Conservation (phyloP, 1,140 invertebrate species). For the Macrosteles quadrilineatus region DNA sequence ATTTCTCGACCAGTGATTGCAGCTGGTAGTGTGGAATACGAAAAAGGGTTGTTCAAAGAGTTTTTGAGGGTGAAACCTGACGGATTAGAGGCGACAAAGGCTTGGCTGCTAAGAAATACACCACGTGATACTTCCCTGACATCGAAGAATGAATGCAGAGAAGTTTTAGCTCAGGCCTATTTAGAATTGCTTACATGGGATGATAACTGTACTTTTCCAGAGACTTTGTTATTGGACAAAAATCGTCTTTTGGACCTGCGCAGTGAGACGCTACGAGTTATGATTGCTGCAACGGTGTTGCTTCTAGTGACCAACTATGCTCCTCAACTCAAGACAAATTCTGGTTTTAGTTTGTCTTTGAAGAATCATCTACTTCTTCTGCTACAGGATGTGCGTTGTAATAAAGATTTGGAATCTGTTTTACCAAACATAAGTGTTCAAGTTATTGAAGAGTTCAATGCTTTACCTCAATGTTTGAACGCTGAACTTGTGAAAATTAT, state of each 20-base stretch:
- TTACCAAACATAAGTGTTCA: conserved; percentile 71
- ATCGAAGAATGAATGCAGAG: conserved; percentile 37
- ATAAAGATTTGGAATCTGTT: conserved; percentile 57
- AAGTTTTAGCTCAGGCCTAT: conserved; percentile 63
- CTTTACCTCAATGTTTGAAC: conserved; percentile 47
- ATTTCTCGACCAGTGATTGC: conserved; percentile 86
- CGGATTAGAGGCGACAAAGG: conserved; percentile 72
- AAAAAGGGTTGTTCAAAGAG: conserved; percentile 89
- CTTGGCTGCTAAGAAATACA: conserved; percentile 71
- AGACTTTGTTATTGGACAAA: conserved; percentile 77
- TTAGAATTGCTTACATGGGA: conserved; percentile 79
- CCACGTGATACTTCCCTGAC: conserved; percentile 50
- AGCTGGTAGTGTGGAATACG: conserved; percentile 83
- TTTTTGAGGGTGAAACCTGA: conserved; percentile 78
- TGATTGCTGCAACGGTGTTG: conserved; percentile 65
- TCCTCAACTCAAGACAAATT: conserved; percentile 58
- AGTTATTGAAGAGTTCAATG: conserved; percentile 67
- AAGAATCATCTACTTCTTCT: conserved; percentile 71
- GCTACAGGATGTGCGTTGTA: conserved; percentile 58
- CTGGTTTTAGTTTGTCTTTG: conserved; percentile 65
- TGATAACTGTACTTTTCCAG: conserved; percentile 63
- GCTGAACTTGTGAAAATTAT: conserved; percentile 62
- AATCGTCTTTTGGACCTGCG: conserved; percentile 67
- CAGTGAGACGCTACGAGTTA: conserved; percentile 60
- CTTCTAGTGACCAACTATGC: conserved; percentile 62